Percentiles rank a stretch among this genome's conserved stretches.
Conservation (phyloP, 2,113 vertebrate genomes). For the Gambusia affinis region DNA sequence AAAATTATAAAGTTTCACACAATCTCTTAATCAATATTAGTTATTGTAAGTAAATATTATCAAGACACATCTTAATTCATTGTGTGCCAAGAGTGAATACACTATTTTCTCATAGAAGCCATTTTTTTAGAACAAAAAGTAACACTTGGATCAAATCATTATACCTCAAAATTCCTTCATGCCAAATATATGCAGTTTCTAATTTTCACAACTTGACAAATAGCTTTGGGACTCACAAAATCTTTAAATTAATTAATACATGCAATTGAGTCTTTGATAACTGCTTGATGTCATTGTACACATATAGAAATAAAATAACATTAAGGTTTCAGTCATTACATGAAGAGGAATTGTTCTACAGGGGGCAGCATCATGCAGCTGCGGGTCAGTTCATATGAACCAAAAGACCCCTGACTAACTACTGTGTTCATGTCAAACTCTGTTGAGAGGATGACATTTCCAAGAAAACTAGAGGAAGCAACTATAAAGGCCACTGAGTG, state of each 20-base stretch:
- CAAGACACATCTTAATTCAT: constrained; percentile 48
- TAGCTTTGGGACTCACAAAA: too few species aligned
- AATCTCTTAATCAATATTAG: constrained; percentile 36
- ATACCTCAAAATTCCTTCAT: too few species aligned
- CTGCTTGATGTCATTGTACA: neutral
- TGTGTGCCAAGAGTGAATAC: constrained; percentile 22
- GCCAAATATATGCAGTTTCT: too few species aligned
- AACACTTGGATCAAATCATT: neutral
- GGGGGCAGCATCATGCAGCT: constrained; percentile 71
- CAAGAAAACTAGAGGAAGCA: constrained; percentile 25
- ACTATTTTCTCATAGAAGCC: constrained; percentile 42
- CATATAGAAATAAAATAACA: neutral
- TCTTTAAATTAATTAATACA: neutral
- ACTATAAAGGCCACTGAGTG: constrained; percentile 33
- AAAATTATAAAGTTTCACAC: constrained; percentile 18
- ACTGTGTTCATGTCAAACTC: neutral
- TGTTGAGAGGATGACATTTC: constrained; percentile 5
- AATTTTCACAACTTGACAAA: too few species aligned
- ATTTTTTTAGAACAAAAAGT: neutral
- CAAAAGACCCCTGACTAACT: neutral
- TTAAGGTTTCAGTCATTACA: constrained; percentile 33
- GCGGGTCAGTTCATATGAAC: constrained; percentile 36
- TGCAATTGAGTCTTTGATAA: neutral
- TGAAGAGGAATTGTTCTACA: constrained; percentile 50
- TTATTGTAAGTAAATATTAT: constrained; percentile 20